Conservation (phyloP, 2,113 vertebrate species). For the Actenoides hombroni region DNA sequence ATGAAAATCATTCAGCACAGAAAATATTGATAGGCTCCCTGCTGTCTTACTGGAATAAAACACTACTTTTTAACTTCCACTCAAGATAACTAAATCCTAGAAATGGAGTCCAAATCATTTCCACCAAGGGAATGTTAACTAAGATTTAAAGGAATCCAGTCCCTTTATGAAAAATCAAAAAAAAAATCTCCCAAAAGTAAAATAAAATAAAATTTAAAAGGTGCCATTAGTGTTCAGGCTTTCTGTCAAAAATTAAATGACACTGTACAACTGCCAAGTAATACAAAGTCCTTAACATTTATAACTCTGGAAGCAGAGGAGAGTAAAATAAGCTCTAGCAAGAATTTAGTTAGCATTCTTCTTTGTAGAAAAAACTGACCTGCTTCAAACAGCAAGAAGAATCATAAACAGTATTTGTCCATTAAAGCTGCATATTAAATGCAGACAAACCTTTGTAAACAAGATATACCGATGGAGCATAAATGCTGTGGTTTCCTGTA, state of each 20-base stretch:
- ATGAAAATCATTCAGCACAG: conserved; percentile 11
- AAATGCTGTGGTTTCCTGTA: conserved; percentile 19
- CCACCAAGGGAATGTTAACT: background rate
- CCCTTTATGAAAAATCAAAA: background rate
- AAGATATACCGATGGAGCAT: conserved; percentile 29
- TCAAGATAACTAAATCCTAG: conserved; percentile 23
- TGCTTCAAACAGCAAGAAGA: conserved; percentile 9
- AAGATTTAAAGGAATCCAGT: conserved; percentile 9
- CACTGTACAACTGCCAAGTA: background rate
- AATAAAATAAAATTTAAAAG: background rate
- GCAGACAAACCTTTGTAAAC: conserved; percentile 36
- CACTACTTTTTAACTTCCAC: conserved; percentile 17
- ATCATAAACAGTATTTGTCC: conserved; percentile 14
- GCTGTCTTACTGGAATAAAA: conserved; percentile 12
- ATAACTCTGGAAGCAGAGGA: conserved; percentile 11
- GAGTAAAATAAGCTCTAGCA: background rate
- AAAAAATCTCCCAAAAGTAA: background rate
- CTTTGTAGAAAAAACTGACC: conserved; percentile 9
- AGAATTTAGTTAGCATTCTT: conserved; percentile 29
- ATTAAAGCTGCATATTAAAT: conserved; percentile 43
- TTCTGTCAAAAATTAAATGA: conserved; percentile 8
- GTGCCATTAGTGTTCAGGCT: background rate
- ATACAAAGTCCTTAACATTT: background rate
- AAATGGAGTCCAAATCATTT: conserved; percentile 29
- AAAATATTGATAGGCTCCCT: conserved; percentile 34